Evolutionary conservation across 2,797 vertebrate species (phyloP), one percentile per base, ranked within the genome.

Genomic region (Simalia tracyae): DNA sequence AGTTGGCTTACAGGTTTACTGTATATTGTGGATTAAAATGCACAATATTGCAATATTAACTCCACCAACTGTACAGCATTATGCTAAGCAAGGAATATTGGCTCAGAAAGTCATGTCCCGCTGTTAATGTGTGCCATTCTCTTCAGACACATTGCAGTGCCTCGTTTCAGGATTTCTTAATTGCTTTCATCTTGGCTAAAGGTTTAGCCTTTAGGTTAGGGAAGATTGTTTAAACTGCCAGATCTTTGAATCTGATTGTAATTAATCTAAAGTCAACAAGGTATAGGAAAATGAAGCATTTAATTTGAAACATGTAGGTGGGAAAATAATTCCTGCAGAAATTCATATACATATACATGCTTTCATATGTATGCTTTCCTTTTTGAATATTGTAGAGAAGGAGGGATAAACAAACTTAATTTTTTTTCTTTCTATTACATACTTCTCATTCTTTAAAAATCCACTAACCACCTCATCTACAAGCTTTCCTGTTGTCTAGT

Each of bases 101-200:
- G 94, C 86, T 93, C 93, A 92, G 93, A 63, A 64, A 91, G n/a
- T 84, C 60, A 0, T 0, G 3, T 36, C 94, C 91, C 91, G 94
- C 95, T 94, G 94, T 95, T 96, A 95, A 95, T 95, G 93, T 95
- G 93, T 88, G 5, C 84, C 72, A 31, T 24, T 95, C 94, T 90
- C 92, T 93, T 95, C 94, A 89, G 46, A 87, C 96, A 94, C 94
- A 95, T 95, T 90, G 95, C 94, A 95, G 93, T 93, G 56, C 89
- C 94, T 92, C 84, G 46, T 91, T 96, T 92, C 93, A 94, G 68
- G 92, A 87, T 92, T 50, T 89, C 94, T 95, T 96, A 96, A 96
- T 95, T 95, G 93, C 93, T 95, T 95, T 96, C 63, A 92, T 89
- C 93, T 96, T 96, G 93, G 96, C 95, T 96, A 86, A 61, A 63